These are phyloP conservation scores for Entomobrya multifasciata DNA, from an alignment of 2,888 invertebrate genomes.

Conservation along the genomic window DNA sequence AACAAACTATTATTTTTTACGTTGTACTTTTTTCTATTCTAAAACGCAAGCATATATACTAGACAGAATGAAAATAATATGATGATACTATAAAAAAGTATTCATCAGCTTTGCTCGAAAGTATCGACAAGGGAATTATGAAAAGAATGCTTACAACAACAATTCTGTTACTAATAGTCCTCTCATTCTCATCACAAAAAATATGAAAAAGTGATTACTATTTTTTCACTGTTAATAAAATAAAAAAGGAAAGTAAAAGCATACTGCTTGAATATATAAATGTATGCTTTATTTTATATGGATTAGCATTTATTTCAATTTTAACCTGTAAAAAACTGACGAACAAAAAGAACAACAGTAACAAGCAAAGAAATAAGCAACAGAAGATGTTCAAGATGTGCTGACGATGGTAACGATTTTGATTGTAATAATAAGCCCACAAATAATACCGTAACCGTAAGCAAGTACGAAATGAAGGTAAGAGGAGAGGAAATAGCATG, in stretches of 20 bases:
- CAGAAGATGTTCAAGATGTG: background rate
- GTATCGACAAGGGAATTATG: conserved; percentile 39
- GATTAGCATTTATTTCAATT: conserved; percentile 42
- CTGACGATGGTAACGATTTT: conserved; percentile 3
- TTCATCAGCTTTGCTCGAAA: background rate
- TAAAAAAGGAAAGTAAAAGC: no score
- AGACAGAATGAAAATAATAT: no score
- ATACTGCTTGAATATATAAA: no score
- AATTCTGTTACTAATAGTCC: no score
- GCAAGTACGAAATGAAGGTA: no score
- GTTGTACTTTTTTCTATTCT: no score
- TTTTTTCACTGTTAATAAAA: conserved; percentile 8
- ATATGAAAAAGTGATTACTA: conserved; percentile 22
- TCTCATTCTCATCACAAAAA: background rate
- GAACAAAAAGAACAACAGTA: background rate
- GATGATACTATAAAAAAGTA: no score
- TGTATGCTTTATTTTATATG: no score
- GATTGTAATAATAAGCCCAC: no score
- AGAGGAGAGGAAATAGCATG: conserved; percentile 16
- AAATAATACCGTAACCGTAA: no score
- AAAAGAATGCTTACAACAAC: background rate
- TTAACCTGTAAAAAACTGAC: conserved; percentile 14
- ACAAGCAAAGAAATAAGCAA: background rate
- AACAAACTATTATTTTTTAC: no score
- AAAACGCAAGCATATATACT: no score